Evolutionary conservation across 2,888 invertebrate species (phyloP).

Genomic region (Amiota minor): DNA sequence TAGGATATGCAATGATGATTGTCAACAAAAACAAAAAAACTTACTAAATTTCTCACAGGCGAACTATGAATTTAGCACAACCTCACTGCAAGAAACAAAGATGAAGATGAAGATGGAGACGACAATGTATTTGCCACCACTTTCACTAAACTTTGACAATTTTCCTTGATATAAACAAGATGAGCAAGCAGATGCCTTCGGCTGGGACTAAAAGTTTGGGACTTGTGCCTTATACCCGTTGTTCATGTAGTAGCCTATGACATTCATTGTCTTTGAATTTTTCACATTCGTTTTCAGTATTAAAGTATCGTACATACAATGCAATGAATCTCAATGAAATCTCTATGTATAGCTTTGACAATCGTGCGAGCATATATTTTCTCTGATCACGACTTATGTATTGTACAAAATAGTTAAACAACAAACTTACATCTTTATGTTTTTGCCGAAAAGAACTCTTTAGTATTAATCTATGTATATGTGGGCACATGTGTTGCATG

Average conservation of each 20-base stretch:
- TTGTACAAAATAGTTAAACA: neutral
- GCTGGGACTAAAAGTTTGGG: no score
- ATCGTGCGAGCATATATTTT: slow-evolving; percentile 37
- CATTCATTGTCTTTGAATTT: no score
- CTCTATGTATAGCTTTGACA: neutral
- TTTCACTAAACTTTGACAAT: slow-evolving; percentile 29
- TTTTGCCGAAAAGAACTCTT: no score
- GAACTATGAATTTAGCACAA: slow-evolving; percentile 2
- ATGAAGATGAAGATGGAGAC: neutral
- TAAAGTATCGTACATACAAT: no score
- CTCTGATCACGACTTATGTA: slow-evolving; percentile 49
- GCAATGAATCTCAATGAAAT: no score
- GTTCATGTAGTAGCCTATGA: no score
- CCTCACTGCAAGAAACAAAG: slow-evolving; percentile 3
- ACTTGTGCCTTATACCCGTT: no score
- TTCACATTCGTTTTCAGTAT: no score
- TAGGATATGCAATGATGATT: slow-evolving; percentile 16
- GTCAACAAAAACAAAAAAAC: neutral
- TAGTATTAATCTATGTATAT: no score
- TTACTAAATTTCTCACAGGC: slow-evolving; percentile 9
- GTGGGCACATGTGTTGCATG: no score
- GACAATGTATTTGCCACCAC: neutral
- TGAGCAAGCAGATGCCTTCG: neutral
- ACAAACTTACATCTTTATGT: neutral
- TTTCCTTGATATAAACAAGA: slow-evolving; percentile 9